Evolutionary conservation across 2,113 vertebrate species (phyloP).

Genomic region (Lamprologus sp.): DNA sequence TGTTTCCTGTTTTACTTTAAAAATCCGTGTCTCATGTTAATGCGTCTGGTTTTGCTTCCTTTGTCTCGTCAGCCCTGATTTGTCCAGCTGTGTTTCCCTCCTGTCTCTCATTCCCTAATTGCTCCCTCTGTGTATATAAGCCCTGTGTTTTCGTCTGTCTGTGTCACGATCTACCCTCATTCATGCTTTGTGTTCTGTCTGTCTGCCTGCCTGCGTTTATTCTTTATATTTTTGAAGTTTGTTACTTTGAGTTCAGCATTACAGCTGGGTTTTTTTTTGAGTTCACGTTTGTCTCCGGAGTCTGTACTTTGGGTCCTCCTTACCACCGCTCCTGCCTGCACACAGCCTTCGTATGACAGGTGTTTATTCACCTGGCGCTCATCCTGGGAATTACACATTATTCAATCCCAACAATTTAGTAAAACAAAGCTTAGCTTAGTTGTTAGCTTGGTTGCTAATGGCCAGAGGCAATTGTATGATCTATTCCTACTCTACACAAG

Average conservation of each 20-base stretch:
- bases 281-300: neutral
- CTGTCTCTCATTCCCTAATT: neutral
- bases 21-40: neutral
- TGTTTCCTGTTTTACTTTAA: neutral
- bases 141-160: neutral
- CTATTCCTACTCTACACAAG: neutral
- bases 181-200: neutral
- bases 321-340: neutral
- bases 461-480: neutral
- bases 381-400: neutral
- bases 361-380: neutral
- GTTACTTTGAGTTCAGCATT: neutral
- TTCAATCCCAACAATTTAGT: neutral
- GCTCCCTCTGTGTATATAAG: neutral
- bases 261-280: neutral
- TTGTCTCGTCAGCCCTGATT: neutral
- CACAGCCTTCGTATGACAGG: neutral
- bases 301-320: neutral
- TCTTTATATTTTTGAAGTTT: neutral
- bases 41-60: neutral
- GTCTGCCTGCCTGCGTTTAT: fast-evolving
- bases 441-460: neutral
- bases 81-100: neutral
- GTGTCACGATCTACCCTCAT: neutral
- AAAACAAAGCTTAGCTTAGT: neutral